phyloP scores from a whole-genome alignment of 2,888 invertebrate species.

The Eumerus sabulonum region DNA sequence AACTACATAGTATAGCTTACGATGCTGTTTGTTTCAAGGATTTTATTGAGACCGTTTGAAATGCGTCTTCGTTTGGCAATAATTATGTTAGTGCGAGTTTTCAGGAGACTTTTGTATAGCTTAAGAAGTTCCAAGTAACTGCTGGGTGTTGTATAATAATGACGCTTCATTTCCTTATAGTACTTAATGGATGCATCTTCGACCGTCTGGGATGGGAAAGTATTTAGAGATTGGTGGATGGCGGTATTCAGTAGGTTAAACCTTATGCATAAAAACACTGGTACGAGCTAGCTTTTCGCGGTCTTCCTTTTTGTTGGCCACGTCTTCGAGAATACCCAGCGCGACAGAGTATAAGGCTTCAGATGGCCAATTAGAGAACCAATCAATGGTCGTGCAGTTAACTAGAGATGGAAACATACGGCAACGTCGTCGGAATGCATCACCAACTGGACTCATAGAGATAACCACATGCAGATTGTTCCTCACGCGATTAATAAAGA shows the following conservation, averaged over 20 bases:
- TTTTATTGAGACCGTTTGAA: conserved; percentile 84
- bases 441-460: conserved; percentile 95
- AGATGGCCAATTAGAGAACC: conserved; percentile 95
- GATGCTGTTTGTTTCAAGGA: conserved; percentile 77
- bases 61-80: conserved; percentile 84
- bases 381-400: conserved; percentile 96
- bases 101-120: conserved; percentile 86
- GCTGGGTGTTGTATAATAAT: conserved; percentile 95
- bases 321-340: conserved; percentile 83
- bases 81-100: conserved; percentile 85
- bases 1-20: conserved; percentile 70
- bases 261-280: conserved; percentile 87
- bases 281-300: conserved; percentile 81
- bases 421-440: conserved; percentile 91
- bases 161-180: conserved; percentile 89
- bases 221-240: not conserved
- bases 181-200: conserved; percentile 87
- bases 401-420: conserved; percentile 96
- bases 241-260: conserved; percentile 70
- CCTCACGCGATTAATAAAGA: conserved; percentile 90
- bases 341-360: conserved; percentile 93
- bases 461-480: conserved; percentile 91
- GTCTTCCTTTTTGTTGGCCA: conserved; percentile 81
- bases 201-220: conserved; percentile 82
- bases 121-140: conserved; percentile 93